These are phyloP conservation scores for Metacarcinus magister DNA, from an alignment of 2,888 invertebrate genomes.

Conservation along the genomic window DNA sequence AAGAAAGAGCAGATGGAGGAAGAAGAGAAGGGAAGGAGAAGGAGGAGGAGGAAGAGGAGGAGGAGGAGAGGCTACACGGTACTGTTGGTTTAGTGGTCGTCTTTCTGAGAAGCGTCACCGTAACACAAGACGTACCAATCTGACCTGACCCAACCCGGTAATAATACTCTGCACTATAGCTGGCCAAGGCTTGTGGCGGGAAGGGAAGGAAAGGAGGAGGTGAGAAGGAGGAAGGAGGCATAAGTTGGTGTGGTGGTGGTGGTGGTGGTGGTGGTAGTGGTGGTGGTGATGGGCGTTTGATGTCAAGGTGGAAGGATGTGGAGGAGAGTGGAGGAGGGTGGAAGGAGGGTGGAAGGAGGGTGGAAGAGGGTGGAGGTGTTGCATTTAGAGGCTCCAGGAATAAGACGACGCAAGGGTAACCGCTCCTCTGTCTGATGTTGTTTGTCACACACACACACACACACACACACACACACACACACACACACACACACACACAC, in stretches of 20 bases:
- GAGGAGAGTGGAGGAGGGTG: background rate
- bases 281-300: background rate
- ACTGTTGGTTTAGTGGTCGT: too few species aligned
- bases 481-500: too few species aligned
- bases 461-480: too few species aligned
- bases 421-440: background rate
- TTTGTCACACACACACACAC: background rate
- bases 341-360: background rate
- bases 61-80: background rate
- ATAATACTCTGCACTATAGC: background rate
- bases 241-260: background rate
- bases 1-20: background rate
- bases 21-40: background rate
- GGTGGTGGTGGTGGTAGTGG: background rate
- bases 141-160: constrained; percentile 52
- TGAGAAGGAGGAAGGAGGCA: background rate
- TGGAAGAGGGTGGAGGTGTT: background rate
- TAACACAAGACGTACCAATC: background rate
- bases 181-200: background rate
- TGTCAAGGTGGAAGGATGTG: background rate
- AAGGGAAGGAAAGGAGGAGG: background rate
- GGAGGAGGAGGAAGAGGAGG: background rate
- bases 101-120: background rate
- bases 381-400: background rate
- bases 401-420: background rate